Evolutionary conservation across 2,797 vertebrate species (phyloP).

Genomic region (Falco peregrinus): DNA sequence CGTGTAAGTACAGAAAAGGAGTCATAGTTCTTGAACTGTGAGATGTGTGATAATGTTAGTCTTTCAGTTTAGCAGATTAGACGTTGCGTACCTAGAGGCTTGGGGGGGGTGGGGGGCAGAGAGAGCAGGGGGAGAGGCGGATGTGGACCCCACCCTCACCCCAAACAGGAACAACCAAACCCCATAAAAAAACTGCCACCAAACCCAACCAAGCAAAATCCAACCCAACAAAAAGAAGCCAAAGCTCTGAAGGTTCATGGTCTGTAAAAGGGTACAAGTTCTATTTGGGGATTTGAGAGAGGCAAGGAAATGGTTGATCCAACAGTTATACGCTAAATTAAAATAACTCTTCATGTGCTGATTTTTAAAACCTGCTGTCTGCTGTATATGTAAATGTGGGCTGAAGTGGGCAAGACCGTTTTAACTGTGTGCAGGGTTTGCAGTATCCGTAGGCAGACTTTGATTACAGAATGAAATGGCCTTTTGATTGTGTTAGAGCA

Average conservation of each 20-base stretch:
- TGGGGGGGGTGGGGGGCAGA: background rate
- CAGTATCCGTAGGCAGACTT: background rate
- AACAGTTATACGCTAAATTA: background rate
- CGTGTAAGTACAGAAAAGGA: background rate
- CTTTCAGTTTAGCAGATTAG: background rate
- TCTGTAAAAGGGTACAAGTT: background rate
- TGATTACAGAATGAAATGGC: background rate
- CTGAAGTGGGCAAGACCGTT: background rate
- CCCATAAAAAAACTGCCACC: background rate
- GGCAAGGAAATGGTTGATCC: background rate
- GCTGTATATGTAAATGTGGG: background rate
- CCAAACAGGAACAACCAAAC: background rate
- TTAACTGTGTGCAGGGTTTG: background rate
- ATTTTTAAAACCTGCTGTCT: background rate
- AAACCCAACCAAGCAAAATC: background rate
- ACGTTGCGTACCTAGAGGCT: background rate
- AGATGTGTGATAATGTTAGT: background rate
- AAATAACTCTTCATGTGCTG: background rate
- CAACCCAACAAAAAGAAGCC: background rate
- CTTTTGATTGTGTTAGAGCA: background rate
- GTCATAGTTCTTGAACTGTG: background rate
- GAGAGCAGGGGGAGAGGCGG: too few relatives aligned
- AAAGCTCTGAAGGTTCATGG: background rate
- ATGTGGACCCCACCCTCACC: too few relatives aligned
- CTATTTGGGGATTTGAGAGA: background rate